Conservation (phyloP, 2,888 invertebrate species). For the Leptodirus hochenwartii region DNA sequence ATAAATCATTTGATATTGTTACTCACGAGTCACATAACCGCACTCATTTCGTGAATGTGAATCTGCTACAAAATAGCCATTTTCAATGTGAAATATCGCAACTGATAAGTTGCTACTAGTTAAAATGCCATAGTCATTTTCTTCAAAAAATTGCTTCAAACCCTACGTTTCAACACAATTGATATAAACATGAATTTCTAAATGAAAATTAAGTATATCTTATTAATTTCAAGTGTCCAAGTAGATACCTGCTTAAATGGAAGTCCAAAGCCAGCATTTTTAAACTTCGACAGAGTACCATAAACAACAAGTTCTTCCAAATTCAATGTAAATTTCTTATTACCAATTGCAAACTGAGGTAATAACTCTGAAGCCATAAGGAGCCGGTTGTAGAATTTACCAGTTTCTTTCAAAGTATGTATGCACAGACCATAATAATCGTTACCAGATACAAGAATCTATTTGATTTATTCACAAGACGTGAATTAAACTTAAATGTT, state of each 20-base stretch:
- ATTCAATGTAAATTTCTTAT: constrained; percentile 9
- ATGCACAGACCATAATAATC: constrained; percentile 25
- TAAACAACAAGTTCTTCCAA: too few species aligned
- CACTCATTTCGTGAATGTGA: too few species aligned
- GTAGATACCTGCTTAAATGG: too few species aligned
- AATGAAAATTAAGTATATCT: too few species aligned
- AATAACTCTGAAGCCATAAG: constrained; percentile 8
- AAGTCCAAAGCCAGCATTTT: too few species aligned
- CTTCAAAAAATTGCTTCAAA: constrained; percentile 24
- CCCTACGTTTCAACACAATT: too few species aligned
- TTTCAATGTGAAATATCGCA: constrained; percentile 26
- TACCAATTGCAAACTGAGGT: constrained; percentile 9
- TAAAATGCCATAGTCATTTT: constrained; percentile 30
- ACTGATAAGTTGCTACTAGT: constrained; percentile 21
- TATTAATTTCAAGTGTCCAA: too few species aligned
- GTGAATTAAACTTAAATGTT: constrained; percentile 2
- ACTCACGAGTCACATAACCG: too few species aligned
- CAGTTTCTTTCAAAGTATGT: constrained; percentile 15
- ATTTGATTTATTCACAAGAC: constrained; percentile 7
- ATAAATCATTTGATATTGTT: too few species aligned
- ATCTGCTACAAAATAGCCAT: constrained; percentile 23
- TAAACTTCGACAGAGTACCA: too few species aligned
- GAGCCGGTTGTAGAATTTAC: constrained; percentile 7
- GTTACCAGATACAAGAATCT: constrained; percentile 26
- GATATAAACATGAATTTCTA: too few species aligned